A percentile compares a stretch with the other conserved stretches of the same genome.
These are phyloP conservation scores for Urocyon cinereoargenteus DNA, from an alignment of 2,797 vertebrate species.

Conservation along the genomic window DNA sequence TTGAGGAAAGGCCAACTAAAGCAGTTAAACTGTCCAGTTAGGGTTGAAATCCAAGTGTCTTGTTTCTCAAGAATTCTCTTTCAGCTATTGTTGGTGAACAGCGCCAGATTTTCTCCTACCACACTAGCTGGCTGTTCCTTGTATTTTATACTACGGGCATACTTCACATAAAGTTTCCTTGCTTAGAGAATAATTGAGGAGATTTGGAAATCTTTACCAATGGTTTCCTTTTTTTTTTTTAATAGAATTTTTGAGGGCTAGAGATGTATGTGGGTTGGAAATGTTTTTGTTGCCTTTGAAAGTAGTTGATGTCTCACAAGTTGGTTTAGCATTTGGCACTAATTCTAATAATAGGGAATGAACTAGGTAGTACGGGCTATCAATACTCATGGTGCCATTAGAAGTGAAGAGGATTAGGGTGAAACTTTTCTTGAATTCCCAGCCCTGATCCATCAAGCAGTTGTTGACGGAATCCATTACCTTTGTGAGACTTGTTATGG, in stretches of 20 bases:
- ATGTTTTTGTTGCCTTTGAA: conserved; percentile 18
- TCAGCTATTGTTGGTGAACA: background rate
- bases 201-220: background rate
- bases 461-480: background rate
- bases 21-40: conserved; percentile 25
- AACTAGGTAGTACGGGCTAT: background rate
- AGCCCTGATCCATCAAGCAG: background rate
- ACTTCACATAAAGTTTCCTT: background rate
- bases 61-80: conserved; percentile 48
- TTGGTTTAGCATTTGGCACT: background rate
- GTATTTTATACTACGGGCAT: background rate
- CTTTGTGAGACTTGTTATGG: background rate
- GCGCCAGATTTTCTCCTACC: background rate
- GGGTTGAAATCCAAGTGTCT: conserved; percentile 5
- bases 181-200: conserved; percentile 29
- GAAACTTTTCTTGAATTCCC: conserved; percentile 8
- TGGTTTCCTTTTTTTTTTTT: background rate
- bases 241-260: background rate
- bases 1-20: conserved; percentile 9
- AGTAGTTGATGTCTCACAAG: conserved; percentile 33
- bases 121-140: conserved; percentile 12
- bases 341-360: background rate
- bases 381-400: background rate
- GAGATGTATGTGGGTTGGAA: background rate
- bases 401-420: background rate